A percentile compares a stretch with the other conserved stretches of the same genome.
These are phyloP conservation scores for Temnopleurus reevesii DNA, from an alignment of 53 echinoderm and acorn worm genomes.

Conservation along the genomic window DNA sequence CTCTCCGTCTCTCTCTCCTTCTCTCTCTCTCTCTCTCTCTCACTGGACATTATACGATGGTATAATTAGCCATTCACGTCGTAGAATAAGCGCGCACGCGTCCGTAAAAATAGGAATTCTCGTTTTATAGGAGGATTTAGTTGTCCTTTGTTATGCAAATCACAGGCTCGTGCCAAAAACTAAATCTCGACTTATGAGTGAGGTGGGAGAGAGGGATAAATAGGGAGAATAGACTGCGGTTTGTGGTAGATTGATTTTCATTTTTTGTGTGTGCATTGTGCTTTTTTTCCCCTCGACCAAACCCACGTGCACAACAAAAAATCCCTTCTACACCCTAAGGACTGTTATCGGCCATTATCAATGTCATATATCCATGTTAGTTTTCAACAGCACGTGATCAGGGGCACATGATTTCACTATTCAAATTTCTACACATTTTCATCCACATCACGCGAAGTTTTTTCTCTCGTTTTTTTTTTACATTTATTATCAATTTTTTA, in stretches of 20 bases:
- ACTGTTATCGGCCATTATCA: neutral
- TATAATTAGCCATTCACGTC: slow-evolving; percentile 40
- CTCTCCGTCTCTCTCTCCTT: neutral
- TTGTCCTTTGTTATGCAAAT: slow-evolving; percentile 53
- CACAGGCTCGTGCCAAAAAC: slow-evolving; percentile 33
- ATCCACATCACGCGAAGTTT: too few relatives aligned
- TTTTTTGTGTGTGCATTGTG: neutral
- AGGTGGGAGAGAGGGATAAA: neutral
- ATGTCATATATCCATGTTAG: neutral
- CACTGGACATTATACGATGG: neutral
- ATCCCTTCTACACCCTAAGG: neutral
- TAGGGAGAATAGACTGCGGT: neutral
- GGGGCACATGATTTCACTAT: too few relatives aligned
- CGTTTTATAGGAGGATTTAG: neutral
- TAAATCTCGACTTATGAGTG: neutral
- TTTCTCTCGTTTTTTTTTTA: too few relatives aligned
- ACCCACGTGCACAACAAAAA: neutral
- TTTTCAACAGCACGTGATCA: slow-evolving; percentile 3
- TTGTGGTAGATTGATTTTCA: neutral
- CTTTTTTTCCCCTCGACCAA: neutral
- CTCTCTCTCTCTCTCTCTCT: slow-evolving; percentile 17
- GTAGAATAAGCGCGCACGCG: slow-evolving; percentile 27
- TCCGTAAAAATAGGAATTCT: slow-evolving; percentile 6
- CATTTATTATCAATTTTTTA: too few relatives aligned
- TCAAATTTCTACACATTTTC: too few relatives aligned